phyloP scores from a whole-genome alignment of 2,797 vertebrate species.

The Psittacula echo region DNA sequence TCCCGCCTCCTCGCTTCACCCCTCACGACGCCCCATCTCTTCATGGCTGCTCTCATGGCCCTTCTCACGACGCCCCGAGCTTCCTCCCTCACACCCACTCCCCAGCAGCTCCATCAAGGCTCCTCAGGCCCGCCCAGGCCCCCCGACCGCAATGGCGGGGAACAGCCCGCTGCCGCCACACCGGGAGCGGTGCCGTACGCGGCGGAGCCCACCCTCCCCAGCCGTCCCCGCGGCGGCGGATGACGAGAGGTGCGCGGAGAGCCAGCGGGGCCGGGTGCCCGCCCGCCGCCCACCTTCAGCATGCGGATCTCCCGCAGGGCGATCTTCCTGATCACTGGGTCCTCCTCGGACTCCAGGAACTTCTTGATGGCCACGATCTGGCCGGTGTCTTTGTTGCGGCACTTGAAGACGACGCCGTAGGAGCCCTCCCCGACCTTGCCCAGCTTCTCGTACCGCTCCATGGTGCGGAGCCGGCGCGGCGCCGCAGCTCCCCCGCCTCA shows the following conservation, averaged over 20 bases:
- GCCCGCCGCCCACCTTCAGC: conserved; percentile 86
- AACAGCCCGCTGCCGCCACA: not conserved
- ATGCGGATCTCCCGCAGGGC: conserved; percentile 92
- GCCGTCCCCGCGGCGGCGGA: not conserved
- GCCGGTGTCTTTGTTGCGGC: conserved; percentile 89
- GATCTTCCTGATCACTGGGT: conserved; percentile 92
- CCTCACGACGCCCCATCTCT: not conserved
- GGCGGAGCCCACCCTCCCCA: not conserved
- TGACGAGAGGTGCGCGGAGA: too few relatives aligned
- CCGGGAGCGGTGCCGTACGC: not conserved
- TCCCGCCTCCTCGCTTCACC: not conserved
- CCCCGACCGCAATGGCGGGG: not conserved
- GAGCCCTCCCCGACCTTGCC: conserved; percentile 93
- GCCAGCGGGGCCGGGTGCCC: not conserved
- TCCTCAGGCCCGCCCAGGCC: not conserved
- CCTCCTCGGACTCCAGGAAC: conserved; percentile 94
- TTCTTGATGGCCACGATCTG: conserved; percentile 95
- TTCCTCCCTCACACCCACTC: not conserved
- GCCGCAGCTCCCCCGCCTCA: not conserved
- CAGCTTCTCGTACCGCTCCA: conserved; percentile 97
- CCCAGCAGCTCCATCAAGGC: not conserved
- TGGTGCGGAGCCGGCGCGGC: conserved; percentile 33
- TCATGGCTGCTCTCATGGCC: rapidly evolving
- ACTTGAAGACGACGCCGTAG: conserved; percentile 96
- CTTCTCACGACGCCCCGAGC: not conserved